Evolutionary conservation across 1,140 invertebrate species (phyloP).

Genomic region (Carposina sasakii): DNA sequence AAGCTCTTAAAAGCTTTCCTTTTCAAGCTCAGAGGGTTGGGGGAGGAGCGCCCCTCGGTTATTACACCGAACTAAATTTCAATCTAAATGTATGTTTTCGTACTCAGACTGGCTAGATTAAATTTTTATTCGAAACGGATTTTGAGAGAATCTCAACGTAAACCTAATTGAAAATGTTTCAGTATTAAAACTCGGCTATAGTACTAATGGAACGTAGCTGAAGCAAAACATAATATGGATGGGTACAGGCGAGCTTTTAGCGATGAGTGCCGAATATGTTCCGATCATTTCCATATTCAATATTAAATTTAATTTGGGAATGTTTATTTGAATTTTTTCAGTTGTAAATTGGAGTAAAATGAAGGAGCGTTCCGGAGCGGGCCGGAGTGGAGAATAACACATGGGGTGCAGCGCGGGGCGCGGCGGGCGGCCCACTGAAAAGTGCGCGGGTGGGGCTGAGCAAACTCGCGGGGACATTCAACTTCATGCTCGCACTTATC

Average conservation of each 20-base stretch:
- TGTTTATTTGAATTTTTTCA: constrained; percentile 68
- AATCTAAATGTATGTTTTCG: constrained; percentile 21
- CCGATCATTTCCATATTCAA: constrained; percentile 4
- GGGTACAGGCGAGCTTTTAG: background rate
- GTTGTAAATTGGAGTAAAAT: constrained; percentile 71
- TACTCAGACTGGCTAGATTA: no score
- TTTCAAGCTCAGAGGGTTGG: constrained; percentile 57
- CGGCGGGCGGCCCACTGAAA: constrained; percentile 61
- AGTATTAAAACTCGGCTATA: no score
- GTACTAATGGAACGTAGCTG: no score
- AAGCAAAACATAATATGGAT: background rate
- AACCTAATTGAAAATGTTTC: no score
- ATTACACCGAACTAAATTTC: constrained; percentile 52
- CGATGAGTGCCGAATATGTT: no score
- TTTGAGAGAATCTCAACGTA: no score
- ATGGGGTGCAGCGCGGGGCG: constrained; percentile 71
- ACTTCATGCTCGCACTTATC: constrained; percentile 32
- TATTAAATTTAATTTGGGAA: constrained; percentile 41
- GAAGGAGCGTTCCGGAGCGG: constrained; percentile 65
- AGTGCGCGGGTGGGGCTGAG: constrained; percentile 70
- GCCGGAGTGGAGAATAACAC: constrained; percentile 69
- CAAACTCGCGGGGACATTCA: constrained; percentile 69
- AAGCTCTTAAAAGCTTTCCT: constrained; percentile 69
- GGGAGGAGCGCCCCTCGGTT: constrained; percentile 61
- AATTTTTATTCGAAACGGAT: no score